phyloP scores from a whole-genome alignment of 1,140 invertebrate species.

The Scaptomyza pallida region DNA sequence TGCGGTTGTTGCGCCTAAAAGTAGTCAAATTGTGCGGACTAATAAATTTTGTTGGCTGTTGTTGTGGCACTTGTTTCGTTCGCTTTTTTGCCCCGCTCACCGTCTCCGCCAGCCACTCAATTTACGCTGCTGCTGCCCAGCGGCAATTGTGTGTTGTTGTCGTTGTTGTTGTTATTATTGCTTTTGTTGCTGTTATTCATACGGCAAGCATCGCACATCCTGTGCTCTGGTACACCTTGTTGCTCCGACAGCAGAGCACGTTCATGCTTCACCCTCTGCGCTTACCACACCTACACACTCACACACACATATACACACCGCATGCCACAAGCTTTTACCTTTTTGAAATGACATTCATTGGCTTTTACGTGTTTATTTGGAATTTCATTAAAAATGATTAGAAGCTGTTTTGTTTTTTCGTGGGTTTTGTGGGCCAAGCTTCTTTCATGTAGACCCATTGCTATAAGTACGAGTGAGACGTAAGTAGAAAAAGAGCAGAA shows the following conservation, averaged over 20 bases:
- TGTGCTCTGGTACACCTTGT: constrained; percentile 61
- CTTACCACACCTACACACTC: constrained; percentile 11
- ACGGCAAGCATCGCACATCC: constrained; percentile 60
- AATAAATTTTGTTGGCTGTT: constrained; percentile 79
- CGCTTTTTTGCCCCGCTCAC: constrained; percentile 28
- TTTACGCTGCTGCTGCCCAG: constrained; percentile 63
- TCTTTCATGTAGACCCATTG: constrained; percentile 35
- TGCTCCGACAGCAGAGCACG: constrained; percentile 48
- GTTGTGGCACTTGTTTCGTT: constrained; percentile 70
- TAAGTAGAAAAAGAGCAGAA: not conserved
- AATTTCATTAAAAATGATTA: constrained; percentile 82
- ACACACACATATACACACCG: constrained; percentile 9
- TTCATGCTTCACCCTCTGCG: constrained; percentile 19
- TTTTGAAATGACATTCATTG: constrained; percentile 81
- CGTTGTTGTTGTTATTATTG: constrained; percentile 30
- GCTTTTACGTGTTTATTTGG: constrained; percentile 81
- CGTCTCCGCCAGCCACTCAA: constrained; percentile 53
- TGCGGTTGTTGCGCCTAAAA: constrained; percentile 81
- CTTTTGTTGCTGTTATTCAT: constrained; percentile 63
- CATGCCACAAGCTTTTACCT: constrained; percentile 70
- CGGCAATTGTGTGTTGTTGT: constrained; percentile 57
- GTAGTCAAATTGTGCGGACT: constrained; percentile 81
- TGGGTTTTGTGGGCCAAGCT: constrained; percentile 65
- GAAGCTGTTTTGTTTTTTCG: constrained; percentile 79
- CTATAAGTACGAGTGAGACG: not conserved